Evolutionary conservation across 2,797 vertebrate species (phyloP).

Genomic region (Leptodactylus fallax): DNA sequence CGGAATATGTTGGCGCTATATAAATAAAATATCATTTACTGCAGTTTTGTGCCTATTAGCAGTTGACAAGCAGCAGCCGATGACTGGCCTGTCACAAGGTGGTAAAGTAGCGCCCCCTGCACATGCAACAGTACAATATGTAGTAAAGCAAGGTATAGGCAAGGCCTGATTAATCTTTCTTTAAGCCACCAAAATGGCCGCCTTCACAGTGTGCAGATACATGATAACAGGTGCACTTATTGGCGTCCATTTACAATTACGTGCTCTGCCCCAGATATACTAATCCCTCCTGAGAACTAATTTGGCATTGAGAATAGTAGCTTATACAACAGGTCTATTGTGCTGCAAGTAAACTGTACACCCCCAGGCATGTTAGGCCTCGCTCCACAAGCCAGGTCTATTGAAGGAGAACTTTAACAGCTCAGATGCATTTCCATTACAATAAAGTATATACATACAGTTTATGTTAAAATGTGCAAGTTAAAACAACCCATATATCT

Average conservation of each 20-base stretch:
- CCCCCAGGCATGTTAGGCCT: not conserved
- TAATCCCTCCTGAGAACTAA: not conserved
- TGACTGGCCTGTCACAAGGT: too few relatives aligned
- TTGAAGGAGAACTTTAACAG: not conserved
- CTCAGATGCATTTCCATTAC: not conserved
- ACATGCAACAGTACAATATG: not conserved
- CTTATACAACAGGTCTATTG: not conserved
- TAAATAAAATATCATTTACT: too few relatives aligned
- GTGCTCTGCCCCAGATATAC: not conserved
- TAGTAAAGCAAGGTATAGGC: not conserved
- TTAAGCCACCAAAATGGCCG: not conserved
- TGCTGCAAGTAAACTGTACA: not conserved
- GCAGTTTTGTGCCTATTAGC: too few relatives aligned
- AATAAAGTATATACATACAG: not conserved
- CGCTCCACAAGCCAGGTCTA: not conserved
- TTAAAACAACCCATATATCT: too few relatives aligned
- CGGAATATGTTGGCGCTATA: too few relatives aligned
- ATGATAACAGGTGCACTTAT: not conserved
- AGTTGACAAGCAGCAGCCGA: too few relatives aligned
- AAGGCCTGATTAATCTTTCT: too few relatives aligned
- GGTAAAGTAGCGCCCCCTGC: too few relatives aligned
- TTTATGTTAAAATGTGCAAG: too few relatives aligned
- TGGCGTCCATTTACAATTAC: not conserved
- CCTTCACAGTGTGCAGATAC: too few relatives aligned
- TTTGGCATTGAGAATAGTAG: not conserved